Conservation (phyloP, 2,797 vertebrate genomes). For the Chaetophractus vellerosus region DNA sequence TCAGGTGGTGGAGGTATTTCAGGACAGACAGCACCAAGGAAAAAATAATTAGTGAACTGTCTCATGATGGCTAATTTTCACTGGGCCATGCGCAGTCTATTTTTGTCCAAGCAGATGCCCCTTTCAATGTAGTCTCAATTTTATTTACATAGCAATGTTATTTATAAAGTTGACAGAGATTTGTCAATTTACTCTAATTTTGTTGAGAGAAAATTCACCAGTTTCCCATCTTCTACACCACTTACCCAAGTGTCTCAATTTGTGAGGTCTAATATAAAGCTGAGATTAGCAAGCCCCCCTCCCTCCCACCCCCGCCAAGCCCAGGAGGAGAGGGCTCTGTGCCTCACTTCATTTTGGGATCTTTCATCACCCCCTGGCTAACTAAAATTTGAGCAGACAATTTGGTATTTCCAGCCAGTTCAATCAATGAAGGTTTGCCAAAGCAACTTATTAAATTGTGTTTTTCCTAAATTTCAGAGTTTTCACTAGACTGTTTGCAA, state of each 20-base stretch:
- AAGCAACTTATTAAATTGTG: neutral
- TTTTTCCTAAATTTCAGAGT: slow-evolving; percentile 55
- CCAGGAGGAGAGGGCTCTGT: neutral
- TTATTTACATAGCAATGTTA: slow-evolving; percentile 75
- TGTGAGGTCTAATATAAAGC: neutral
- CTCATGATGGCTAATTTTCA: slow-evolving; percentile 71
- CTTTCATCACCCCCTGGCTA: neutral
- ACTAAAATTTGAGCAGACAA: slow-evolving; percentile 29
- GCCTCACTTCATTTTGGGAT: neutral
- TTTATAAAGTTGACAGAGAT: slow-evolving; percentile 75
- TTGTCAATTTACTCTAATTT: slow-evolving; percentile 76
- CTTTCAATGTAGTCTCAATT: slow-evolving; percentile 60
- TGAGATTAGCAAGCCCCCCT: neutral
- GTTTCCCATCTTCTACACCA: neutral
- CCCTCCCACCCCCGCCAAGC: neutral
- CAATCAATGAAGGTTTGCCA: slow-evolving; percentile 61
- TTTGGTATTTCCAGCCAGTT: slow-evolving; percentile 36
- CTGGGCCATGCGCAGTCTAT: slow-evolving; percentile 73
- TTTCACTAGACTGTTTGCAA: neutral
- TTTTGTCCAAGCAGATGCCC: slow-evolving; percentile 80
- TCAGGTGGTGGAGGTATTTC: slow-evolving; percentile 84
- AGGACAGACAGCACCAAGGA: slow-evolving; percentile 75
- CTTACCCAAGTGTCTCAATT: slow-evolving; percentile 42
- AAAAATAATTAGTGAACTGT: slow-evolving; percentile 76
- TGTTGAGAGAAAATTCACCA: slow-evolving; percentile 39